Evolutionary conservation across 2,888 invertebrate species (phyloP).

Genomic region (Didymodactylos carnosus): DNA sequence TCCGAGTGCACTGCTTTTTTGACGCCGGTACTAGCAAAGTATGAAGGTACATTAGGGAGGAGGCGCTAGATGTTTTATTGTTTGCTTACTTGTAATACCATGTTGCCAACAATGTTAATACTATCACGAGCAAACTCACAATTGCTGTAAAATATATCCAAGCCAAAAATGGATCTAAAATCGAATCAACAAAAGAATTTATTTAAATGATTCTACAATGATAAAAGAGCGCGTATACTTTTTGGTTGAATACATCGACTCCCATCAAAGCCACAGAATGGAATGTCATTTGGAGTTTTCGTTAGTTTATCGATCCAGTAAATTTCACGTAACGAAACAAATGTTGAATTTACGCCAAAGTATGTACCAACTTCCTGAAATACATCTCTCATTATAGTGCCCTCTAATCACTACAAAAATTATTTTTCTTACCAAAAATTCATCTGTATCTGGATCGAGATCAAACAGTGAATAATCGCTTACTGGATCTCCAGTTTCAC

Average conservation of each 20-base stretch:
- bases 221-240: background rate
- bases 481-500: conserved; percentile 22
- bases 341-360: background rate
- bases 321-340: background rate
- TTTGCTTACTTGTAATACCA: too few species aligned
- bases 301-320: background rate
- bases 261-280: background rate
- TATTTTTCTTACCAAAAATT: conserved; percentile 18
- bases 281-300: background rate
- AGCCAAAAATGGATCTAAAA: background rate
- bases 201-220: too few species aligned
- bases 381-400: too few species aligned
- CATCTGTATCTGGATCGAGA: conserved; percentile 19
- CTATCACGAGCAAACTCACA: conserved; percentile 15
- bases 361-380: background rate
- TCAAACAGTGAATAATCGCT: conserved; percentile 21
- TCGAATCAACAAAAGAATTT: background rate
- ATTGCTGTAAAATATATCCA: conserved; percentile 9
- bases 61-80: too few species aligned
- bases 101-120: conserved; percentile 13
- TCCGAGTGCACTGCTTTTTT: too few species aligned
- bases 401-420: too few species aligned
- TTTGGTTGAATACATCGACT: background rate
- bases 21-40: too few species aligned
- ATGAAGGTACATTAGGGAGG: too few species aligned